Evolutionary conservation across 2,888 invertebrate genomes (phyloP).

Genomic region (Drosophila affinis): DNA sequence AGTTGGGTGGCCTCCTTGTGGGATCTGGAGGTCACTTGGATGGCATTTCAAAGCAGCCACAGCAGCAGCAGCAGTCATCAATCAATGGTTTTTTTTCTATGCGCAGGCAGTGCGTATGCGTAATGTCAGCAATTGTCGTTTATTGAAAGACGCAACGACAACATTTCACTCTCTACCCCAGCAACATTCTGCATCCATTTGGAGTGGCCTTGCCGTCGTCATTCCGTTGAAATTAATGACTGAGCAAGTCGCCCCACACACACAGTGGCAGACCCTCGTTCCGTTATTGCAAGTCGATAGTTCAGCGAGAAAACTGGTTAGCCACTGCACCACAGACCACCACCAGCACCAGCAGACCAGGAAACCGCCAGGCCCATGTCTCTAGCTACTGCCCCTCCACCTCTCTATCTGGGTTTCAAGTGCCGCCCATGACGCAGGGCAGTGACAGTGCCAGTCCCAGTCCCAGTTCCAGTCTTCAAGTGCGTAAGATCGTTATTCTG

Average conservation of each 20-base stretch:
- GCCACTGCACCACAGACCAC: constrained; percentile 32
- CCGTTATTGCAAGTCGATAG: constrained; percentile 35
- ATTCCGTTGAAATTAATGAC: constrained; percentile 49
- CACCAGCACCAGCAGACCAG: constrained; percentile 46
- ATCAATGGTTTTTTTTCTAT: background rate
- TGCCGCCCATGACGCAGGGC: constrained; percentile 67
- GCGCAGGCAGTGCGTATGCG: constrained; percentile 55
- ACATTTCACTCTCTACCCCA: constrained; percentile 19
- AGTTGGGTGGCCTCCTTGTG: constrained; percentile 8
- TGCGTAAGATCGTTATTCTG: constrained; percentile 54
- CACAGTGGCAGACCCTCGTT: background rate
- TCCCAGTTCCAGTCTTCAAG: constrained; percentile 41
- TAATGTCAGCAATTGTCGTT: constrained; percentile 47
- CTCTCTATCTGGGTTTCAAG: constrained; percentile 7
- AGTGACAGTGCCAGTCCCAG: constrained; percentile 1
- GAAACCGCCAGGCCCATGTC: constrained; percentile 22
- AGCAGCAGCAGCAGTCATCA: background rate
- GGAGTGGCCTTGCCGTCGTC: constrained; percentile 65
- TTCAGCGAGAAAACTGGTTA: constrained; percentile 58
- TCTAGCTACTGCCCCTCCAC: background rate
- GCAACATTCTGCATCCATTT: constrained; percentile 22
- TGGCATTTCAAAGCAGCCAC: background rate
- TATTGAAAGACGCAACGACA: constrained; percentile 9
- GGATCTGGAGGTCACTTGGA: constrained; percentile 2
- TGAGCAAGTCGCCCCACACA: constrained; percentile 40